Base-by-base conservation (phyloP, 2,888 invertebrate genomes). In the Drosophila sordidula region DNA sequence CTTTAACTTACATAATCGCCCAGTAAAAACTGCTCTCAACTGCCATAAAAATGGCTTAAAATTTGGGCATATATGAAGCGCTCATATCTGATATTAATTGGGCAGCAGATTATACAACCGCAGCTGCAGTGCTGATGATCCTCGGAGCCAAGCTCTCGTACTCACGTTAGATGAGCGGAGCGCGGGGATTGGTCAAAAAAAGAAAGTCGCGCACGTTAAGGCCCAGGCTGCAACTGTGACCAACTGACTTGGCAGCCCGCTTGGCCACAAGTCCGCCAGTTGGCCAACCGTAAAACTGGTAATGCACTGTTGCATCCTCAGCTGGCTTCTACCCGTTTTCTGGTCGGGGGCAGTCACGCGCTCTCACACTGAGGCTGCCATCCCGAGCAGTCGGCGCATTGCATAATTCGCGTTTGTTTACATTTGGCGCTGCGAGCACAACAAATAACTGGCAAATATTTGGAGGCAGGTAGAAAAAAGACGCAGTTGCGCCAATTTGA, bases 321-420 rank as follows among this genome's bases (percentile, higher is more conserved):
- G 79, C 63, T 63, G 66, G 73, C 78, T 68, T 75, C 71, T 70
- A 54, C 46, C 34, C 57, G 18, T 49, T 52, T 69, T 62, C 63
- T 63, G 41, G 47, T 36, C 39, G 32, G 18, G 16, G 56, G 50
- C 34, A 55, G 67, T 70, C 64, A 70, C 70, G 78, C 57, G 67
- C 74, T 79, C 77, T 79, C 77, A 81, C 79, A 79, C 77, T 85
- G 65, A 47, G 50, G 16, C 69, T 68, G 70, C 44, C 41, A 57
- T 75, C 70, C 66, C 68, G 45, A 62, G 42, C 14, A 64, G 70
- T 54, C 51, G 38, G 44, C 42, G 26, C 42, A 45, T 84, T 84
- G 84, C 84, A 84, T 84, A 81, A 87, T 74, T 55, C 57, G 52
- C 46, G 51, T 76, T 87, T 82, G 70, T 80, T 78, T 70, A 73